A percentile compares a stretch with the other conserved stretches of the same genome.
These are phyloP conservation scores for Maniola jurtina DNA, from an alignment of 1,140 invertebrate species.

Conservation along the genomic window DNA sequence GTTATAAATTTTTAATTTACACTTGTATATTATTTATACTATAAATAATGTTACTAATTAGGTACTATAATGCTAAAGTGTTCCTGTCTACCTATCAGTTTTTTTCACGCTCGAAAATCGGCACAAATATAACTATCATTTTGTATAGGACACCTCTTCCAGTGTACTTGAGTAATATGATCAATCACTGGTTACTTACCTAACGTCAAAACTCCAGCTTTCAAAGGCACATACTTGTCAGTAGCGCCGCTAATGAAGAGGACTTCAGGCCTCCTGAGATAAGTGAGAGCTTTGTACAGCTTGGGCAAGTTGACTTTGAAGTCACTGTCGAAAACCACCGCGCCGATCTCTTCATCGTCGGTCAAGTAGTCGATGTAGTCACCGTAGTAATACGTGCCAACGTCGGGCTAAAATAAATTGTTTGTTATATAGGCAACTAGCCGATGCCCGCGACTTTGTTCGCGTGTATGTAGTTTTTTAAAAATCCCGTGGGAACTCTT, in stretches of 20 bases:
- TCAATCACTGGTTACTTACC: slow-evolving; percentile 35
- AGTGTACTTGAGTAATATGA: too few species aligned
- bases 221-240: slow-evolving; percentile 69
- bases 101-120: too few species aligned
- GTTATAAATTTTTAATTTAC: too few species aligned
- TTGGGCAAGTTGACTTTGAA: slow-evolving; percentile 72
- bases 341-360: slow-evolving; percentile 68
- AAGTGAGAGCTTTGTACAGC: slow-evolving; percentile 70
- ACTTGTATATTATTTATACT: too few species aligned
- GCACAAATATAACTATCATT: too few species aligned
- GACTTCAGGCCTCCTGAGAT: slow-evolving; percentile 71
- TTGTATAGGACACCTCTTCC: too few species aligned
- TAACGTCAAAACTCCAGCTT: slow-evolving; percentile 39
- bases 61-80: too few species aligned
- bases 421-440: slow-evolving; percentile 29
- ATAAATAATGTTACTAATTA: too few species aligned
- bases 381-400: slow-evolving; percentile 50
- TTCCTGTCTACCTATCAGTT: too few species aligned
- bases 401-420: slow-evolving; percentile 47
- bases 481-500: too few species aligned
- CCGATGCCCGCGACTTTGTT: too few species aligned
- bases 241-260: slow-evolving; percentile 72
- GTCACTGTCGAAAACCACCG: slow-evolving; percentile 78
- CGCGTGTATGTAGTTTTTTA: too few species aligned
- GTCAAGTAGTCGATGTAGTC: slow-evolving; percentile 56